A percentile compares a stretch with the other conserved stretches of the same genome.
phyloP scores from a whole-genome alignment of 1,140 invertebrate genomes.

The Eubasilissa regina region DNA sequence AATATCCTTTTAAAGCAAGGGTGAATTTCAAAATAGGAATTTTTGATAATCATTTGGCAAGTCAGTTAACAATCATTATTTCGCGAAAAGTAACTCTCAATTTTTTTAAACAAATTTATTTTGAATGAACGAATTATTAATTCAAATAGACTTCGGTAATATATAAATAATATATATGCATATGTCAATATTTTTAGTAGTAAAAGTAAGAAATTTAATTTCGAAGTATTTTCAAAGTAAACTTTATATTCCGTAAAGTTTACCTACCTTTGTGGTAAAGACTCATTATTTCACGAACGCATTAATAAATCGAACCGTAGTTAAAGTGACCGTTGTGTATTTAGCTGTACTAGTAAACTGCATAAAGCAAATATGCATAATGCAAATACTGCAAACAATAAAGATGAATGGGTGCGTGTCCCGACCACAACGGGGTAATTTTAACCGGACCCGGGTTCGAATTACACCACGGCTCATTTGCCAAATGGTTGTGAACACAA shows the following conservation, averaged over 20 bases:
- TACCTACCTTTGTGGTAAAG: background rate
- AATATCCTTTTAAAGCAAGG: background rate
- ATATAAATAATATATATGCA: too few relatives aligned
- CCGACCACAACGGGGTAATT: constrained; percentile 45
- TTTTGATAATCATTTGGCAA: too few relatives aligned
- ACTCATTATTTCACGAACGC: constrained; percentile 11
- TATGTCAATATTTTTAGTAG: too few relatives aligned
- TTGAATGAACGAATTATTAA: too few relatives aligned
- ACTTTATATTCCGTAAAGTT: background rate
- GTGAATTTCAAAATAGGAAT: background rate
- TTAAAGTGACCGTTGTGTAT: constrained; percentile 15
- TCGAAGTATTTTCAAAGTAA: too few relatives aligned
- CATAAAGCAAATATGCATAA: constrained; percentile 46
- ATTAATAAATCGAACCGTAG: constrained; percentile 4
- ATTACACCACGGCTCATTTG: constrained; percentile 44
- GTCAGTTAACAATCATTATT: too few relatives aligned
- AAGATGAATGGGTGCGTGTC: constrained; percentile 46
- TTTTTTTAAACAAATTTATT: too few relatives aligned
- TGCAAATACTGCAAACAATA: constrained; percentile 43
- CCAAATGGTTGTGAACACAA: background rate
- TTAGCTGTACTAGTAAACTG: constrained; percentile 24
- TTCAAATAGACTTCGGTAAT: too few relatives aligned
- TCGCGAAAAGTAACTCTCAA: too few relatives aligned
- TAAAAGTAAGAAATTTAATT: too few relatives aligned
- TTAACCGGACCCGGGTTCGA: constrained; percentile 18